Conservation (phyloP, 1,140 invertebrate species). For the Medauroidea extradentata region DNA sequence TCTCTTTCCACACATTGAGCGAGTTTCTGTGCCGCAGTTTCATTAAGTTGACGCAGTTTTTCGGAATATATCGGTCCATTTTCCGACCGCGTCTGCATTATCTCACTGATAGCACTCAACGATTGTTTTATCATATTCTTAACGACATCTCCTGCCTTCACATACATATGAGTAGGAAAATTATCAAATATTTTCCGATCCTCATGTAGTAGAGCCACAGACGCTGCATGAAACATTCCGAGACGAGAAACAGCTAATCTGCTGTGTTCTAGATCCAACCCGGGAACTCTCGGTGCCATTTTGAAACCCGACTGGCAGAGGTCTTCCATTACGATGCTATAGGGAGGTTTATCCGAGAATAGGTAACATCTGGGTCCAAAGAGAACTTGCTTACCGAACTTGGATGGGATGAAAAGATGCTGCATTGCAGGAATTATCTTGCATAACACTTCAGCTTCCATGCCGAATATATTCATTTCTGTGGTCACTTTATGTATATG, state of each 20-base stretch:
- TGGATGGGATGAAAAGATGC: no score
- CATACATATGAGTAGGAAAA: no score
- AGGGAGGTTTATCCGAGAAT: no score
- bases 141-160: no score
- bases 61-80: neutral
- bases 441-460: no score
- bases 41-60: neutral
- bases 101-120: neutral
- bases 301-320: constrained; percentile 8
- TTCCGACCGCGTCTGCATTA: neutral
- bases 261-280: constrained; percentile 7
- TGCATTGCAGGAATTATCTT: no score
- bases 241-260: neutral
- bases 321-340: constrained; percentile 10
- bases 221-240: neutral
- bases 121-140: no score
- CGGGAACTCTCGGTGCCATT: constrained; percentile 7
- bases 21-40: neutral
- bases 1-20: neutral
- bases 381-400: no score
- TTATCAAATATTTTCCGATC: neutral
- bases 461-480: no score
- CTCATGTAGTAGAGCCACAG: neutral
- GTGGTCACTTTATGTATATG: no score
- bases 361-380: no score